Conservation (phyloP, 2,888 invertebrate genomes). For the Bruchidius siliquastri region DNA sequence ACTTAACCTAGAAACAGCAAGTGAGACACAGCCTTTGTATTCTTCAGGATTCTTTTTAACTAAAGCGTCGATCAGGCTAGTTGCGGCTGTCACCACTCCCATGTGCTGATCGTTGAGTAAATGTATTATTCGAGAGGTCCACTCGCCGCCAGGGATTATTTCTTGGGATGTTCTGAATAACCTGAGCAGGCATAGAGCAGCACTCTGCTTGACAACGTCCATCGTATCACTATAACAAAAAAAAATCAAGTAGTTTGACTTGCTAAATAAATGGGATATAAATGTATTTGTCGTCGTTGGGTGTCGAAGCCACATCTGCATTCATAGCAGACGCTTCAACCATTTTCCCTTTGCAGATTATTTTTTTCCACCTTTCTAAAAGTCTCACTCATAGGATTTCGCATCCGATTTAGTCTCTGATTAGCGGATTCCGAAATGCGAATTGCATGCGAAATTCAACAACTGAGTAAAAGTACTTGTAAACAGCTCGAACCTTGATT, state of each 20-base stretch:
- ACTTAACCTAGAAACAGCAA: conserved; percentile 95
- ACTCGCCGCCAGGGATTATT: conserved; percentile 94
- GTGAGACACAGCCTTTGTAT: conserved; percentile 97
- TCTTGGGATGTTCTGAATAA: conserved; percentile 93
- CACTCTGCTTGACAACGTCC: conserved; percentile 99
- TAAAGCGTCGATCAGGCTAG: conserved; percentile 94
- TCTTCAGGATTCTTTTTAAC: conserved; percentile 99
- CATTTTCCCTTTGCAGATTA: too few species aligned
- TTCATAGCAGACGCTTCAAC: too few species aligned
- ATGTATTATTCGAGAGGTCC: conserved; percentile 98
- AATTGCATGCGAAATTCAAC: too few species aligned
- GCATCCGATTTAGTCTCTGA: too few species aligned
- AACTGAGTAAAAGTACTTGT: too few species aligned
- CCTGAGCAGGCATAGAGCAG: conserved; percentile 91
- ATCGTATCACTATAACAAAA: conserved; percentile 80
- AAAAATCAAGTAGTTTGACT: not conserved
- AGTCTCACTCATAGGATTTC: too few species aligned
- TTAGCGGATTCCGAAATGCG: too few species aligned
- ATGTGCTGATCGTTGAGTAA: conserved; percentile 98
- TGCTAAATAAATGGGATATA: too few species aligned
- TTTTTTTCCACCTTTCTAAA: too few species aligned
- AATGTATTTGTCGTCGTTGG: too few species aligned
- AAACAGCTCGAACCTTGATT: too few species aligned
- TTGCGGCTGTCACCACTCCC: conserved; percentile 99
- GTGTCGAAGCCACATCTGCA: too few species aligned